These are phyloP conservation scores for Mareca penelope DNA, from an alignment of 2,797 vertebrate species.

Conservation along the genomic window DNA sequence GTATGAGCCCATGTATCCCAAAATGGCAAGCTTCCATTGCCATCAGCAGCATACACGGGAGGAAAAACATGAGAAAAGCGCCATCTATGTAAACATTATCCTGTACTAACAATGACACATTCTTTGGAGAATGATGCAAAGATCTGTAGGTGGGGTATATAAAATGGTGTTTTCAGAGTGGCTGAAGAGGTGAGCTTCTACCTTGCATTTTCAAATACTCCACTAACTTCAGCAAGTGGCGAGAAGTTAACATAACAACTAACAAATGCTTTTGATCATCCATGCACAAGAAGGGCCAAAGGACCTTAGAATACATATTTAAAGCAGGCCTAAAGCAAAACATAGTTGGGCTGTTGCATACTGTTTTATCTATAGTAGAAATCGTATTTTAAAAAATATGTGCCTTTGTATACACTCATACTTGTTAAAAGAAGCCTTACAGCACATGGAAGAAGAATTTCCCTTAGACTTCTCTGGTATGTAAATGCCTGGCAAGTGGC, in stretches of 20 bases:
- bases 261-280: neutral
- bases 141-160: neutral
- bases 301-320: neutral
- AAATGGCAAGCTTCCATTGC: neutral
- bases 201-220: neutral
- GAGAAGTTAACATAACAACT: neutral
- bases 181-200: neutral
- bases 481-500: neutral
- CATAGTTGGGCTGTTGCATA: neutral
- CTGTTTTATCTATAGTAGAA: neutral
- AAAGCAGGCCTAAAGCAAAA: neutral
- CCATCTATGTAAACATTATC: neutral
- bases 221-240: neutral
- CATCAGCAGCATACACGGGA: neutral
- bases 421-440: neutral
- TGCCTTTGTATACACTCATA: neutral
- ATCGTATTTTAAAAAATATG: neutral
- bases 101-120: neutral
- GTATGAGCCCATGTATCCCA: neutral
- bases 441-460: neutral
- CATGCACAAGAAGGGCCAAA: neutral
- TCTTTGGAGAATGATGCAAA: neutral
- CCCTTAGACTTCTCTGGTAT: neutral
- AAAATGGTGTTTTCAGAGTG: neutral
- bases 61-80: rapidly evolving